These are phyloP conservation scores for Cyprinella venusta DNA, from an alignment of 2,797 vertebrate genomes.

Conservation along the genomic window DNA sequence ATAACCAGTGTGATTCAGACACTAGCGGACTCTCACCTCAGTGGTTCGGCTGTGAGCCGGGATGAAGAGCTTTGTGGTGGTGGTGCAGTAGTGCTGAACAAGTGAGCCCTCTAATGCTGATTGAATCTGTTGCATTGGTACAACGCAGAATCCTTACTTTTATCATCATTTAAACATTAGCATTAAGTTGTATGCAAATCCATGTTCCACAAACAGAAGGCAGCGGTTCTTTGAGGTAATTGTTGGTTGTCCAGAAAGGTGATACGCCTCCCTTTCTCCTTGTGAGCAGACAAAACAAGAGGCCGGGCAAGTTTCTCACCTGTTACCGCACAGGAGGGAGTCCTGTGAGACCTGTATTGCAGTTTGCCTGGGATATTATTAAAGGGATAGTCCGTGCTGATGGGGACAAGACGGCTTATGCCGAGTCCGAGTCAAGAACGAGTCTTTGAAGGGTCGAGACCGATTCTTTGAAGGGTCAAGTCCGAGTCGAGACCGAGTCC, in stretches of 20 bases:
- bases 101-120: constrained; percentile 21
- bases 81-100: background rate
- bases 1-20: constrained; percentile 40
- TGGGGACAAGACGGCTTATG: no score
- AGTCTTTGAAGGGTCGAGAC: no score
- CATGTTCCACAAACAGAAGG: constrained; percentile 31
- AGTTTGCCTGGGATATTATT: background rate
- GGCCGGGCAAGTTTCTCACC: constrained; percentile 40
- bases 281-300: constrained; percentile 35
- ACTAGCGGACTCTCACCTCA: constrained; percentile 50
- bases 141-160: background rate
- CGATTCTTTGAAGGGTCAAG: no score
- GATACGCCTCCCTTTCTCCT: constrained; percentile 45
- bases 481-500: no score
- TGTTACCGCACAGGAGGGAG: constrained; percentile 21
- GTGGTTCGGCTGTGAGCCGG: background rate
- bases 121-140: background rate
- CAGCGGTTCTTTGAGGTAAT: constrained; percentile 45
- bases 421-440: no score
- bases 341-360: background rate
- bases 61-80: constrained; percentile 4
- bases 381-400: background rate
- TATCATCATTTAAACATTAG: constrained; percentile 9
- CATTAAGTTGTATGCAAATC: constrained; percentile 23
- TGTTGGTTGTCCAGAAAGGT: constrained; percentile 53